Conservation (phyloP, 2,888 invertebrate species). For the Diploptera punctata region DNA sequence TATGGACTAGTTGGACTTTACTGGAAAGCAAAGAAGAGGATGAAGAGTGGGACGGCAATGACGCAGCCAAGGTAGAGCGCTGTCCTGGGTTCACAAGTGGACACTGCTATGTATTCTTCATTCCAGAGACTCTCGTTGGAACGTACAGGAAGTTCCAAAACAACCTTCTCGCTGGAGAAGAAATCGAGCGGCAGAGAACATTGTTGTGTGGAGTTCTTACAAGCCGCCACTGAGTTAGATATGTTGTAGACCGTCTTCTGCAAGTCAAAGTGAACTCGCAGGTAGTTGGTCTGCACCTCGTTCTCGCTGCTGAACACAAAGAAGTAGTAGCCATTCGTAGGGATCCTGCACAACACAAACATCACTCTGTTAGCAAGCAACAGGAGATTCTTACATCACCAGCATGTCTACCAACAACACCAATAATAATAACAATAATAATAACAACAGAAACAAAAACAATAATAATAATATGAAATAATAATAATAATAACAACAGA, state of each 20-base stretch:
- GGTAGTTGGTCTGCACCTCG: conserved; percentile 73
- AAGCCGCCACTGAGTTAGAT: conserved; percentile 64
- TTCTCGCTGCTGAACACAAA: conserved; percentile 85
- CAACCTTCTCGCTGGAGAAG: conserved; percentile 71
- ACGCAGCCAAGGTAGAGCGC: conserved; percentile 72
- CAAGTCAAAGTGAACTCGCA: conserved; percentile 71
- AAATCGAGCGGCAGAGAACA: conserved; percentile 72
- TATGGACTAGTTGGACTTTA: no score
- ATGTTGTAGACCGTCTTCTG: conserved; percentile 75
- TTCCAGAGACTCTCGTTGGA: conserved; percentile 74
- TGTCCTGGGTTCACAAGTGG: conserved; percentile 77
- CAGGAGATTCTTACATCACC: no score
- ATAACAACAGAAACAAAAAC: no score
- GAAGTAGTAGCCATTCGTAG: conserved; percentile 80
- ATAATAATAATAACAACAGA: no score
- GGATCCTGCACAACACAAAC: conserved; percentile 61
- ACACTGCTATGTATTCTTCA: conserved; percentile 74
- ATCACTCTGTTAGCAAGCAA: neutral
- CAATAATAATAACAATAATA: no score
- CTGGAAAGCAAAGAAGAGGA: conserved; percentile 75
- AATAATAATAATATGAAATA: no score
- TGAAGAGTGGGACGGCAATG: conserved; percentile 72
- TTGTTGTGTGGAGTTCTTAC: conserved; percentile 66
- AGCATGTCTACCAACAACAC: no score
- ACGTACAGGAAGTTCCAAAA: conserved; percentile 70